phyloP scores from a whole-genome alignment of 2,797 vertebrate species.

The Poeciliopsis gracilis region DNA sequence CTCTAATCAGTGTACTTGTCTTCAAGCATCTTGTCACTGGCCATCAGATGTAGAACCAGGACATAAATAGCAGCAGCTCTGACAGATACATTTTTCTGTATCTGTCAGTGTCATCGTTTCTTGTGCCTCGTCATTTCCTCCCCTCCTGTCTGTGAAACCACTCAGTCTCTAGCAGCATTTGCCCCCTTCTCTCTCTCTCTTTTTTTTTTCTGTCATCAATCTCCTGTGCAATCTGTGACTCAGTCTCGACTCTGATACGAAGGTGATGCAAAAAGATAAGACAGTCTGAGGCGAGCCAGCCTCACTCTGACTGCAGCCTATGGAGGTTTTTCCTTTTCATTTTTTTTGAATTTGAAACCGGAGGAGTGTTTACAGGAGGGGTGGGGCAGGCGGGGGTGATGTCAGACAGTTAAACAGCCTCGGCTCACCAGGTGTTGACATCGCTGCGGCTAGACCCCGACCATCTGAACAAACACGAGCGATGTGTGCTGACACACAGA shows the following conservation, averaged over 20 bases:
- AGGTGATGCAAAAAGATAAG: constrained; percentile 64
- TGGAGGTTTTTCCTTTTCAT: constrained; percentile 25
- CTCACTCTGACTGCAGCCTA: constrained; percentile 11
- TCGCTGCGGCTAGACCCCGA: constrained; percentile 49
- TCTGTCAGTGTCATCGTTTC: constrained; percentile 35
- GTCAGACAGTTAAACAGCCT: constrained; percentile 53
- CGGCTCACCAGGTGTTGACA: constrained; percentile 62
- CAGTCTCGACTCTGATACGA: constrained; percentile 47
- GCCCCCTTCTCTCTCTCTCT: constrained; percentile 15
- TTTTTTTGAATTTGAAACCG: not conserved
- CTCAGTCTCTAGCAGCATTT: constrained; percentile 30
- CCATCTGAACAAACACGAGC: constrained; percentile 68
- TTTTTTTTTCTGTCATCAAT: constrained; percentile 48
- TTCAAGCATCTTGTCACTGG: constrained; percentile 38
- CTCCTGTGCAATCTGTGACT: constrained; percentile 39
- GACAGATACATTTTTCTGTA: constrained; percentile 25
- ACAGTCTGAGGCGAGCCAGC: constrained; percentile 38
- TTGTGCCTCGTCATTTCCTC: constrained; percentile 57
- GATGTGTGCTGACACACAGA: constrained; percentile 34
- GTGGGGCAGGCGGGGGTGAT: constrained; percentile 1
- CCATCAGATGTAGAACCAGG: constrained; percentile 45
- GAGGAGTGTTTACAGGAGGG: constrained; percentile 20
- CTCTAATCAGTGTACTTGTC: constrained; percentile 46
- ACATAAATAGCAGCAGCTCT: constrained; percentile 52
- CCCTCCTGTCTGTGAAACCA: constrained; percentile 29